These are phyloP conservation scores for Caradrina kadenii DNA, from an alignment of 2,888 invertebrate genomes.

Conservation along the genomic window DNA sequence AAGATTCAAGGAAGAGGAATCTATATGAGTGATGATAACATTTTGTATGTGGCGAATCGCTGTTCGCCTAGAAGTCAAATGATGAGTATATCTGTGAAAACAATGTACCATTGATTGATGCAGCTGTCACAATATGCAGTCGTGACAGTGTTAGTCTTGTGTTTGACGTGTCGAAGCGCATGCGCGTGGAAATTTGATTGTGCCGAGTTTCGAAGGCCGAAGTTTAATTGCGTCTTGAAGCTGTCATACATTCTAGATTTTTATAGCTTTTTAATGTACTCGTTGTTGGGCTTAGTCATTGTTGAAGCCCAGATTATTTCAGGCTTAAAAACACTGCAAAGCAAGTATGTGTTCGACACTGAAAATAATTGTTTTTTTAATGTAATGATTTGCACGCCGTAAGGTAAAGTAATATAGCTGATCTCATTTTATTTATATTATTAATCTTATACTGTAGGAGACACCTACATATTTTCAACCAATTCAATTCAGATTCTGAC, in stretches of 20 bases:
- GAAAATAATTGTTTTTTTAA: too few relatives aligned
- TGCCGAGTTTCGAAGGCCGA: not conserved
- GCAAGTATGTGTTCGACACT: too few relatives aligned
- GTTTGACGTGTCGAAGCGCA: too few relatives aligned
- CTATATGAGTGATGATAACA: too few relatives aligned
- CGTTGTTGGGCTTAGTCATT: conserved; percentile 1
- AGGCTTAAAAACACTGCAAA: not conserved
- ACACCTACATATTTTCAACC: too few relatives aligned
- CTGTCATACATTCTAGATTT: not conserved
- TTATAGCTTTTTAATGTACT: not conserved
- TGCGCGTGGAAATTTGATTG: too few relatives aligned
- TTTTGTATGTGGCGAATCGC: not conserved
- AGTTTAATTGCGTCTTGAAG: conserved; percentile 1
- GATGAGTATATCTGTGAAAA: conserved; percentile 1
- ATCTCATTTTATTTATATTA: too few relatives aligned
- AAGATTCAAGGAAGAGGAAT: too few relatives aligned
- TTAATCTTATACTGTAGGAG: too few relatives aligned
- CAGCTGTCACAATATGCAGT: conserved; percentile 3
- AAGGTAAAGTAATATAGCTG: too few relatives aligned
- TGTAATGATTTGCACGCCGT: too few relatives aligned
- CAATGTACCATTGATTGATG: conserved; percentile 8
- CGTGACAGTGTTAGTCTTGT: not conserved
- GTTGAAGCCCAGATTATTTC: not conserved
- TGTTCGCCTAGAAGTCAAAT: not conserved
- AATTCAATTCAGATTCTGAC: too few relatives aligned